A percentile compares a stretch with the other conserved stretches of the same genome.
These are phyloP conservation scores for Ochlodes sylvanus DNA, from an alignment of 2,888 invertebrate genomes.

Conservation along the genomic window DNA sequence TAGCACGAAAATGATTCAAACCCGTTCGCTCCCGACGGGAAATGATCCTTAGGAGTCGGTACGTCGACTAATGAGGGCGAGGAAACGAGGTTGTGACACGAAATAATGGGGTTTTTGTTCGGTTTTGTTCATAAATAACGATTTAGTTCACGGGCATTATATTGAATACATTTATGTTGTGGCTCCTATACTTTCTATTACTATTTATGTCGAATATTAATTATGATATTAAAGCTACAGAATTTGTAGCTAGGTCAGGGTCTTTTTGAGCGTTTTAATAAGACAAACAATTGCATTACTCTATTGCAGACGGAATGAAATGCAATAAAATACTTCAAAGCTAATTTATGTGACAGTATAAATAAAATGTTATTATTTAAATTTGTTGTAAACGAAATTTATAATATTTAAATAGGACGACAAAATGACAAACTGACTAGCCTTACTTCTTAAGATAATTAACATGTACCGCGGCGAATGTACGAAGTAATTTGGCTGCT, in stretches of 20 bases:
- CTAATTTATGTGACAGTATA: no score
- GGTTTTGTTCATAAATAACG: slow-evolving; percentile 22
- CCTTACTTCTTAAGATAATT: neutral
- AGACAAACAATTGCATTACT: neutral
- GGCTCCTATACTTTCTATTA: neutral
- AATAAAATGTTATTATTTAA: no score
- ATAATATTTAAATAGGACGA: no score
- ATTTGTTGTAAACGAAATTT: no score
- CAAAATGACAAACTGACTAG: no score
- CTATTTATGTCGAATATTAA: no score
- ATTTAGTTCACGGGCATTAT: slow-evolving; percentile 25
- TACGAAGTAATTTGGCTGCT: slow-evolving; percentile 21
- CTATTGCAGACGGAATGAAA: no score
- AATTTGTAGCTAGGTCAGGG: neutral
- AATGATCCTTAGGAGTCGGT: slow-evolving; percentile 26
- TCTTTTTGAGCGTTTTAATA: neutral
- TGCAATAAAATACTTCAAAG: no score
- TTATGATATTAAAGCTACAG: no score
- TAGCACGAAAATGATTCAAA: slow-evolving; percentile 24
- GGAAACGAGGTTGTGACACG: slow-evolving; percentile 16
- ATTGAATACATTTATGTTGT: neutral
- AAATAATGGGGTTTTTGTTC: slow-evolving; percentile 28
- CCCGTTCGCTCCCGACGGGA: slow-evolving; percentile 29
- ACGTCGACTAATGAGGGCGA: slow-evolving; percentile 29
- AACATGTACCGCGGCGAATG: slow-evolving; percentile 1